A percentile compares a stretch with the other conserved stretches of the same genome.
These are phyloP conservation scores for Condylura cristata DNA, from an alignment of 2,113 vertebrate genomes.

Conservation along the genomic window DNA sequence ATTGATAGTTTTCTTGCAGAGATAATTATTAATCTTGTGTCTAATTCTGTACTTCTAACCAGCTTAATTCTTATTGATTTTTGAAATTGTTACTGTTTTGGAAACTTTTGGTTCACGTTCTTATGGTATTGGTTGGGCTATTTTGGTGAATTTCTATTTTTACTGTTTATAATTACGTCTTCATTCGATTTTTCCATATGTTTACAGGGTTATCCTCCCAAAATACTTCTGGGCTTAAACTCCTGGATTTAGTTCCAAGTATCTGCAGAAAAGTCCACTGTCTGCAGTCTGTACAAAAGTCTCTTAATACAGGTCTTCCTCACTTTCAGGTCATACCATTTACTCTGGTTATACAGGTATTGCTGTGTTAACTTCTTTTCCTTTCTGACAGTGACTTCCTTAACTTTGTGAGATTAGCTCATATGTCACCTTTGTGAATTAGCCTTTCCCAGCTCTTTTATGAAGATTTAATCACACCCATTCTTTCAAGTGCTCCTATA, in stretches of 20 bases:
- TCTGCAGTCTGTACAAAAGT: not conserved
- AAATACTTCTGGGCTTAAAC: slow-evolving; percentile 23
- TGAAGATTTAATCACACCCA: slow-evolving; percentile 9
- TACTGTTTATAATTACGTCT: not conserved
- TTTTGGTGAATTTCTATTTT: slow-evolving; percentile 15
- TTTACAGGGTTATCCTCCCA: not conserved
- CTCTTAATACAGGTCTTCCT: not conserved
- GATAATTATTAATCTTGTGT: slow-evolving; percentile 20
- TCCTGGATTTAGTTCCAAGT: not conserved
- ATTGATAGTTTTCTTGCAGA: not conserved
- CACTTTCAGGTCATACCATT: slow-evolving; percentile 12
- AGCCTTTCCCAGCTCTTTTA: not conserved
- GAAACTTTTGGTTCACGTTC: not conserved
- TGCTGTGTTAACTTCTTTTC: not conserved
- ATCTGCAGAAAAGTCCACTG: not conserved
- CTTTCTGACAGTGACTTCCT: not conserved
- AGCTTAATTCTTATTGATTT: not conserved
- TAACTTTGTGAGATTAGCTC: slow-evolving; percentile 18
- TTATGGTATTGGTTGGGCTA: not conserved
- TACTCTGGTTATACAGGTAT: not conserved
- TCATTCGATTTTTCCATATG: not conserved
- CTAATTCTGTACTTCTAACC: not conserved
- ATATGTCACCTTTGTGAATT: slow-evolving; percentile 15
- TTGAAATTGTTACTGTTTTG: slow-evolving; percentile 34
- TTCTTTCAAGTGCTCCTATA: not conserved